Base-by-base conservation (phyloP, 2,888 invertebrate species). In the Poecilus cupreus region DNA sequence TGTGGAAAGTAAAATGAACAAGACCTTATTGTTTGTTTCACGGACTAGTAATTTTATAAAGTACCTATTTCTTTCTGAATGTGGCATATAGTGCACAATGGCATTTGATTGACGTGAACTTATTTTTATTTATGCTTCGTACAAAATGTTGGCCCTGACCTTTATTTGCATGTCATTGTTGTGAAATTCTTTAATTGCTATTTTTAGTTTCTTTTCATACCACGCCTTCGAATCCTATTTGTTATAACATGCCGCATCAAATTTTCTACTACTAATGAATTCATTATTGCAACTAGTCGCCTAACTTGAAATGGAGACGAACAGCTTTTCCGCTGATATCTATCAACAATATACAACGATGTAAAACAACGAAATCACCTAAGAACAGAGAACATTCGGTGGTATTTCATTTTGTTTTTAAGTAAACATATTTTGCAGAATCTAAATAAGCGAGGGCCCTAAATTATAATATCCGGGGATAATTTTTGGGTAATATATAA, bases 401-500 rank as follows among this genome's bases (percentile, higher is more conserved):
- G n/a, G n/a, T n/a, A n/a, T n/a, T n/a, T n/a, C n/a, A n/a, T n/a
- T n/a, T n/a, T n/a, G n/a, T n/a, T n/a, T n/a, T 32, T 32, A 8
- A 6, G 32, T 32, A 32, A 32, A 32, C 32, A 32, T 1, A 32
- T 32, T 32, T 32, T 32, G 0, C 32, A 32, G 32, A 32, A 3
- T 32, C 32, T 32, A 32, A 32, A 32, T 32, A 32, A 32, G 4
- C 32, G 8, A 32, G 8, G 32, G 32, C 4, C 32, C 6, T 32
- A 32, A 32, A 32, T 32, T 32, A 32, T 32, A 32, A 32, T 32
- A 32, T 32, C 32, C 32, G 8, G n/a, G 60, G 60, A 60, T 60
- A 60, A 60, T 60, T 60, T 60, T 60, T 10, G 24, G 26, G 26
- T 22, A 60, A 60, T 60, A 60, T 60, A 60, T 60, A 43, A 43